Evolutionary conservation across 2,888 invertebrate species (phyloP), one percentile per base, ranked within the genome.

Genomic region (Drosophila recens): DNA sequence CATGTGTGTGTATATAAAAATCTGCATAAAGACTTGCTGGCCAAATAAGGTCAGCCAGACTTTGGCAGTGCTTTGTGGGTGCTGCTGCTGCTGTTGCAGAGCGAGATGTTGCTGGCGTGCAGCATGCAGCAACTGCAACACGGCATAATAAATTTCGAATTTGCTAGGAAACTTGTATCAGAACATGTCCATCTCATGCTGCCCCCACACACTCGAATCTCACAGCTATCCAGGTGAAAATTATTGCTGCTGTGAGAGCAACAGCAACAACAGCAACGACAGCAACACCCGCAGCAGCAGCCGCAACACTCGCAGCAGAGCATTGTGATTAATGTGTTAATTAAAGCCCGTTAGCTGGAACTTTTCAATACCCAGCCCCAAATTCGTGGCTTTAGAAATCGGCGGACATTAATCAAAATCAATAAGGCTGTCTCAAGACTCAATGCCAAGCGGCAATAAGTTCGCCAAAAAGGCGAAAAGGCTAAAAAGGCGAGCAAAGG

Each of bases 101-200:
- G 82, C 64, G 59, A 72, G 79, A 74, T 77, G 79, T 61, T 80
- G 82, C 64, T 70, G 75, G 75, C 58, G 59, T 61, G 61, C 33
- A 36, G 53, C 53, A 53, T 53, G 61, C 43, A 42, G 15, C 52
- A 48, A 63, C 62, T 30, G 15, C 52, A 48, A 69, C 81, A 82
- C 64, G 78, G 53, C 63, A 70, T 73, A 83, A 87, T 87, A 89
- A 88, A 89, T 89, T 87, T 89, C 87, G 80, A 88, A 87, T 87
- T 87, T 89, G 87, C 89, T 87, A 70, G 72, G 75, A 85, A 83
- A 81, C 87, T 81, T 81, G 89, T 87, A 87, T 87, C 87, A 89
- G 86, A 87, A 87, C 82, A 78, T 87, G 87, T 87, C 86, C 87
- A 87, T 87, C 87, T 85, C 67, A 79, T 36, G 57, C 57, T 46